These are phyloP conservation scores for Dreissena rostriformis DNA, from an alignment of 1,140 invertebrate genomes.

Conservation along the genomic window DNA sequence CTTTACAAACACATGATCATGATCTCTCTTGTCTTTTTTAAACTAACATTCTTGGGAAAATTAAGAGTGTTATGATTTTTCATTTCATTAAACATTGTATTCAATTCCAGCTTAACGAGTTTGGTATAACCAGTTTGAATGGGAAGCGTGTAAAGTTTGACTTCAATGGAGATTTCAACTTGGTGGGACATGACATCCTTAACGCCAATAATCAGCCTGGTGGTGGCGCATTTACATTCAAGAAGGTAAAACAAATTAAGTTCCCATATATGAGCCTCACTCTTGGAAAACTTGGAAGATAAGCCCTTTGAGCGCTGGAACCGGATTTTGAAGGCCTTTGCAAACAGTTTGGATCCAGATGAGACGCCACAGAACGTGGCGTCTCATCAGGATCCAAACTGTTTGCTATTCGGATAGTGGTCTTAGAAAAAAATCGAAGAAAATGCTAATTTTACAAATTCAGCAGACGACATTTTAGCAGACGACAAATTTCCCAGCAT, in stretches of 20 bases:
- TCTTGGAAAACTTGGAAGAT: no score
- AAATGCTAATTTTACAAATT: no score
- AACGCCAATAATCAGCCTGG: constrained; percentile 66
- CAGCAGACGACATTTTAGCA: no score
- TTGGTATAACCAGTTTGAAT: constrained; percentile 56
- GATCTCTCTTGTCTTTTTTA: background rate
- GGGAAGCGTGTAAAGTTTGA: constrained; percentile 67
- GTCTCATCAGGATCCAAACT: no score
- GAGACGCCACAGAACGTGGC: no score
- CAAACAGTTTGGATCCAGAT: no score
- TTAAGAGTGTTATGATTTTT: background rate
- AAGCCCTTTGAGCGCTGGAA: no score
- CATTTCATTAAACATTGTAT: background rate
- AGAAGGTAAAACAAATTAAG: constrained; percentile 57
- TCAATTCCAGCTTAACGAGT: constrained; percentile 46
- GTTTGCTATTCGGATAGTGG: no score
- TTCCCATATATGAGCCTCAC: no score
- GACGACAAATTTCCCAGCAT: no score
- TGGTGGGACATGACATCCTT: constrained; percentile 61
- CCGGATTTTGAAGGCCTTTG: no score
- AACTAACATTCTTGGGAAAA: background rate
- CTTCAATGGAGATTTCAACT: constrained; percentile 66
- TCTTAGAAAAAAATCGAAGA: no score
- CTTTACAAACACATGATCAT: background rate
- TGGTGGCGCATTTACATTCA: constrained; percentile 53